Base-by-base conservation (phyloP, 2,888 invertebrate species). In the Netelia inedita region DNA sequence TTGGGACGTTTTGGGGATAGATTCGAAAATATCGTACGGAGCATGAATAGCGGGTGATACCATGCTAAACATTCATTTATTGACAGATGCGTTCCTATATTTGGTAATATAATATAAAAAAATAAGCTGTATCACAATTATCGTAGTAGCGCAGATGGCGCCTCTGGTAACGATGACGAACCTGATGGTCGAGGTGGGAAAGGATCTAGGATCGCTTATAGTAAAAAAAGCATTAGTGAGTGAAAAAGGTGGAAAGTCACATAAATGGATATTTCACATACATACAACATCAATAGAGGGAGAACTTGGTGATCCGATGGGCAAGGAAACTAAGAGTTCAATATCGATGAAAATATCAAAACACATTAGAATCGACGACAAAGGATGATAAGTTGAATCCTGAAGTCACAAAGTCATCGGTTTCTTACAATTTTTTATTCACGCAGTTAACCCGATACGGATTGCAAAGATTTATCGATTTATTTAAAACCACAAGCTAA, bases 31-130 rank as follows among this genome's bases (percentile, higher is more conserved):
- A 41, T 23, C 28, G 19, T 55, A 14, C 11, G 8, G 21, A 14
- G 55, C 19, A 55, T 66, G 68, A 74, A 57, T 65, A 53, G 14
- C 16, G 57, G 1, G 16, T 19, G 16, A 57, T 9, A 9, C 19
- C 79, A 82, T 82, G 79, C 82, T 79, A 35, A 41, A 43, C 43
- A 65, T 74, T 85, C 46, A 68, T 61, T 10, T 43, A 41, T 71
- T 21, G 35, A 63, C 16, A 66, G 21, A 76, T 78, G 74, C 82
- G 10, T 78, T 50, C 9, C 23, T 53, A 68, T 21, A 75, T 63
- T 63, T 65, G 73, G 61, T 69, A 79, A 50, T 35, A 41, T 65
- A 69, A 61, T 79, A 69, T 66, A 71, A 71, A 57, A 11, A 11
- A 55, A 43, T 2, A 68, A 71, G 57, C 66, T 21, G 68, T 59